Evolutionary conservation across 2,888 invertebrate genomes (phyloP), one percentile per base, ranked within the genome.

Genomic region (Trissolcus brochymenae): DNA sequence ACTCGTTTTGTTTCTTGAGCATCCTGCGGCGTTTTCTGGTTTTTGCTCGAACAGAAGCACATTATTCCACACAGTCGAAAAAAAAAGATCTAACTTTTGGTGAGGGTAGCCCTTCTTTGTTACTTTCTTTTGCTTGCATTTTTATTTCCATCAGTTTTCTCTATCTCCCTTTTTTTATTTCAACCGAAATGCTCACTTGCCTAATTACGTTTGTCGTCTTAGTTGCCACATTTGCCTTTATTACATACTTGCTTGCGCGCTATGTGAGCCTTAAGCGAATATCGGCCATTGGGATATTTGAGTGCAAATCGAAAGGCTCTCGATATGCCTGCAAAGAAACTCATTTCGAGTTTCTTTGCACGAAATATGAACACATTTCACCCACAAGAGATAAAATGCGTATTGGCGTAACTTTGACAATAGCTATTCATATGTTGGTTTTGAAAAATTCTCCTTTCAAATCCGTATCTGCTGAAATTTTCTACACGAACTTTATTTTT

Each of bases 261-360:
- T 60, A 61, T 60, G 61, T 53, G 59, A 51, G 19, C 40, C 56
- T 55, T 53, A 40, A 56, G n/a, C n/a, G 43, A 67, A 77, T 71
- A 77, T 67, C 54, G 59, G 59, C 62, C 64, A 67, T 77, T 77
- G 76, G 67, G 72, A 2, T 35, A 77, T 72, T 77, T 57, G 53
- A 54, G 25, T 43, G 46, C 73, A 56, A 53, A 64, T 73, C 70
- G 73, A 77, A 76, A 50, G 56, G 59, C 40, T 56, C 51, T 50
- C 35, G 19, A 61, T 55, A 55, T 62, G 40, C 21, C 41, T 17
- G 13, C 19, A 19, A 51, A 51, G 51, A 51, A 51, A 51, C 17
- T 35, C 25, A 16, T 40, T 68, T 54, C 68, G 62, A 64, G 68
- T 64, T 68, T 75, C 68, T 75, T 68, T 74, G 75, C 68, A 21